Evolutionary conservation across 2,888 invertebrate species (phyloP).

Genomic region (Heteromyza rotundicornis): DNA sequence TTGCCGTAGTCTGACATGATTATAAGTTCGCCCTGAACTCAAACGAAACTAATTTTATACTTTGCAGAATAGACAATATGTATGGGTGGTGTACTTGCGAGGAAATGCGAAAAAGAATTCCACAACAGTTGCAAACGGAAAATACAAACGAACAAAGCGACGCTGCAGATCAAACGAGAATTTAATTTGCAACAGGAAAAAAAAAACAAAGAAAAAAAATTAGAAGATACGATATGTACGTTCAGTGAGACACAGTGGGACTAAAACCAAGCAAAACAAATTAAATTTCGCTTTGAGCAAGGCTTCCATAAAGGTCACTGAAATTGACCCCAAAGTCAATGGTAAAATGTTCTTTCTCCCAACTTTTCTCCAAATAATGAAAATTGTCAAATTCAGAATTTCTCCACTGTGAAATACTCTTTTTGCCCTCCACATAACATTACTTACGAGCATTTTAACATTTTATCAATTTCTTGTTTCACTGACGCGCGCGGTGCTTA

Average conservation of each 20-base stretch:
- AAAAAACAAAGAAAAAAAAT: not conserved
- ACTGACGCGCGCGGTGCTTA: not conserved
- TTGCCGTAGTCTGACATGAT: conserved; percentile 46
- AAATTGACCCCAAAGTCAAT: not conserved
- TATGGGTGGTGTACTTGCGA: too few relatives aligned
- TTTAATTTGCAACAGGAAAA: conserved; percentile 32
- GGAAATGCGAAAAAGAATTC: conserved; percentile 9
- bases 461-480: not conserved
- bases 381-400: too few relatives aligned
- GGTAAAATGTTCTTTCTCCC: too few relatives aligned
- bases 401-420: not conserved
- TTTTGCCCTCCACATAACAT: not conserved
- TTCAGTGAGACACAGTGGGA: too few relatives aligned
- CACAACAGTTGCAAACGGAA: not conserved
- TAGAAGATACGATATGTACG: conserved; percentile 2
- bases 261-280: conserved; percentile 20
- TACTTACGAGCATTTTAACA: not conserved
- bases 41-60: conserved; percentile 53
- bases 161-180: conserved; percentile 49
- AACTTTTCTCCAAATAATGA: too few relatives aligned
- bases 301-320: not conserved
- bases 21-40: conserved; percentile 52
- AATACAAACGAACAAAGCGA: conserved; percentile 1
- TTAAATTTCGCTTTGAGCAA: too few relatives aligned
- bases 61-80: too few relatives aligned